A percentile compares a stretch with the other conserved stretches of the same genome.
phyloP scores from a whole-genome alignment of 2,888 invertebrate species.

The Suillia variegata region DNA sequence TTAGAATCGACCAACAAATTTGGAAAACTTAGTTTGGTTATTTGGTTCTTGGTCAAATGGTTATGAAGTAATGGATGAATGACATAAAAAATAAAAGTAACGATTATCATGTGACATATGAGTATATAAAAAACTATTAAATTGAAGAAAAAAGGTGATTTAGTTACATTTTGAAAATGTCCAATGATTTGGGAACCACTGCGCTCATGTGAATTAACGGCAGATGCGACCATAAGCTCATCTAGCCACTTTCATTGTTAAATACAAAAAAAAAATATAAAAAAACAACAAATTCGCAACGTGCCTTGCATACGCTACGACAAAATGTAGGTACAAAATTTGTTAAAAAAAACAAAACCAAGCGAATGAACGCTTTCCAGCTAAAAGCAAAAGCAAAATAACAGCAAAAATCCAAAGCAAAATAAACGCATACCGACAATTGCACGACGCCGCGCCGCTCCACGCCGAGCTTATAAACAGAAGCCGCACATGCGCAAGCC shows the following conservation, averaged over 20 bases:
- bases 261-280: no score
- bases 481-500: slow-evolving; percentile 37
- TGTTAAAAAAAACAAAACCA: background rate
- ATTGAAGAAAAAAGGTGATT: no score
- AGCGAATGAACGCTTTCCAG: background rate
- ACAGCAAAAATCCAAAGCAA: background rate
- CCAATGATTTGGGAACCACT: background rate
- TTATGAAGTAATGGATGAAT: no score
- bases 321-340: background rate
- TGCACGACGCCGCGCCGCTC: slow-evolving; percentile 38
- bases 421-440: background rate
- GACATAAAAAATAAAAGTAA: no score
- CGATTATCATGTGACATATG: no score
- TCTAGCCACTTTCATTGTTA: slow-evolving; percentile 7
- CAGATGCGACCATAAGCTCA: background rate
- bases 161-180: no score
- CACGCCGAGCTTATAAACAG: slow-evolving; percentile 49
- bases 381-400: background rate
- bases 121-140: no score
- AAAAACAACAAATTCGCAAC: no score
- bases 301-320: slow-evolving; percentile 2
- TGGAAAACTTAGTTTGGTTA: no score
- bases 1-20: no score
- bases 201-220: background rate
- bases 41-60: no score